phyloP scores from a whole-genome alignment of 2,888 invertebrate species.

The Aporophyla lueneburgensis region DNA sequence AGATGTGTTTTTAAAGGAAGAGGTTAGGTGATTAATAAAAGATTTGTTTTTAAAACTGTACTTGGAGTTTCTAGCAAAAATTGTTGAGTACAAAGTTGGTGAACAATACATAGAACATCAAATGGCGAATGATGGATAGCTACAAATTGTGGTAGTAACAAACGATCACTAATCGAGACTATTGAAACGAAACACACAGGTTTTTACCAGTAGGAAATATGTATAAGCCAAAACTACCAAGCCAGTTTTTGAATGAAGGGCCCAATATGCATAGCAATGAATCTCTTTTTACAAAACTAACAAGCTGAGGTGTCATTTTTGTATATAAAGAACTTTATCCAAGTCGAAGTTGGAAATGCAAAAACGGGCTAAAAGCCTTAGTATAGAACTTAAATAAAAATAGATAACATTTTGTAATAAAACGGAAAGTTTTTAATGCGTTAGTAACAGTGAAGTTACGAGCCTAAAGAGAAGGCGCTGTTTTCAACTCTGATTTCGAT shows the following conservation, averaged over 20 bases:
- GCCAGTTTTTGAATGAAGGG: no score
- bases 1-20: slow-evolving; percentile 11
- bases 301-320: no score
- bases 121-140: no score
- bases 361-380: no score
- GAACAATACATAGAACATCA: background rate
- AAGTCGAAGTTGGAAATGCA: no score
- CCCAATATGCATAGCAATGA: no score
- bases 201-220: background rate
- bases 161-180: no score
- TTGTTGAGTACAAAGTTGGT: background rate
- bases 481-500: background rate
- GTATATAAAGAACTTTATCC: no score
- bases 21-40: background rate
- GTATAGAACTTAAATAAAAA: no score
- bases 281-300: no score
- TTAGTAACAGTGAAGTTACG: background rate
- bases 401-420: no score
- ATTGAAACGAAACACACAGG: background rate
- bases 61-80: background rate
- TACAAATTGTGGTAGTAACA: background rate
- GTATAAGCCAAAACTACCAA: background rate
- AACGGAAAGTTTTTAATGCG: background rate
- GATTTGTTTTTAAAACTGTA: background rate
- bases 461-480: background rate